Evolutionary conservation across 2,113 vertebrate species (phyloP), one percentile per base, ranked within the genome.

Genomic region (Corythoichthys intestinalis): DNA sequence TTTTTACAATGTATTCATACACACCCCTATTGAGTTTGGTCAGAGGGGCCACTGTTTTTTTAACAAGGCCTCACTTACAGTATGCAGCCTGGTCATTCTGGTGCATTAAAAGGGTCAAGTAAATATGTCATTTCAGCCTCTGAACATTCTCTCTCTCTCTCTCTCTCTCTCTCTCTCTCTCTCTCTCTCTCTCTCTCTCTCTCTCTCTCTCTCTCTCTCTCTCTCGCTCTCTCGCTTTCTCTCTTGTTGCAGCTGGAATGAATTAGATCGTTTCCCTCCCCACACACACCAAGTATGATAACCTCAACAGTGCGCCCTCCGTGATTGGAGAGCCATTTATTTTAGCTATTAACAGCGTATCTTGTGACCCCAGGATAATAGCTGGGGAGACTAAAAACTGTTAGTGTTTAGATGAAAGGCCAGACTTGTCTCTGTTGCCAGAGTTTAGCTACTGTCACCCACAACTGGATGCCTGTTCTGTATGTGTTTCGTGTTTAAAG

Each of bases 51-150:
- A 78, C 77, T 65, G 82, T 14, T 75, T 66, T 82, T 88, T 82
- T 85, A 86, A 90, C 83, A 88, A 91, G 85, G 79, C 81, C 75
- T 81, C 81, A 80, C 84, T 88, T 87, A 91, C 89, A 89, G 87
- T 87, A 69, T 81, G 79, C 81, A 85, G 84, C 73, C 78, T 56
- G 75, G 80, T 70, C 87, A 89, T 88, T 89, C 88, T 86, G 83
- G 67, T 90, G 85, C 85, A 52, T 89, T 92, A 89, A 91, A 90
- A 82, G 87, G 88, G 83, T 77, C 78, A 84, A 80, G 85, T 89
- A 92, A 92, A 91, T 91, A 88, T 92, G 90, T 92, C 89, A 88
- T 89, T 91, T 89, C 85, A 86, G 72, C 77, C 81, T 67, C 66
- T 69, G 72, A 86, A 81, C 69, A 73, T 71, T 79, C 67, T 83